Evolutionary conservation across 2,888 invertebrate genomes (phyloP), one percentile per base, ranked within the genome.

Genomic region (Liodrosophila aerea): DNA sequence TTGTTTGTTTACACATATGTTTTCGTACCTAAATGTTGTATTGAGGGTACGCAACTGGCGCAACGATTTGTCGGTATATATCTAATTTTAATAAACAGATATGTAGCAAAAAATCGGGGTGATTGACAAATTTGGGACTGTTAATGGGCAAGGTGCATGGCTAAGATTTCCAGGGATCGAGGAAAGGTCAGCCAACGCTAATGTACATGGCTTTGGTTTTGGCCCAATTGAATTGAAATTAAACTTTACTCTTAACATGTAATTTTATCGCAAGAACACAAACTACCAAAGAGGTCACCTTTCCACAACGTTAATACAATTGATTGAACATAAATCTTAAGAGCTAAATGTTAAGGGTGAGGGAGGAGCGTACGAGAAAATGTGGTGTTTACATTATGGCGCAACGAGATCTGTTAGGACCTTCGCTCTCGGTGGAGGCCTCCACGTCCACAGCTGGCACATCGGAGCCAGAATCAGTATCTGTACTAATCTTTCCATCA

Each of bases 251-350:
- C 59, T 76, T 76, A 64, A 60, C 46, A 34, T 64, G 68, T 64
- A 59, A 80, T 61, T 80, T 49, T 51, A 11, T 34, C 18, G 49
- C 44, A 43, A 40, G 30, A 83, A 64, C 60, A 82, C 50, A 85
- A 77, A 85, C 60, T 71, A 74, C 80, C 33, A 60, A 71, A 76
- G 63, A 67, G 59, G 44, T 11, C 16, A 60, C 44, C 33, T 47
- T 49, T 58, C 43, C 36, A 56, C 50, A 59, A 52, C 50, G 29
- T 37, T 49, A 52, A 29, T 60, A 74, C 52, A 53, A 53, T 30
- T 36, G 59, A 53, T 45, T 5, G 22, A 56, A 76, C 44, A 64
- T 36, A 33, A 15, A 50, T 40, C 57, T 65, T 69, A 65, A 30
- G 7, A 15, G 4, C 59, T 57, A 62, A 8, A 36, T 11, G 15